Percentiles rank a stretch among this genome's conserved stretches.
Evolutionary conservation across 2,888 invertebrate genomes (phyloP).

Genomic region (Lasioglossum marginatum): DNA sequence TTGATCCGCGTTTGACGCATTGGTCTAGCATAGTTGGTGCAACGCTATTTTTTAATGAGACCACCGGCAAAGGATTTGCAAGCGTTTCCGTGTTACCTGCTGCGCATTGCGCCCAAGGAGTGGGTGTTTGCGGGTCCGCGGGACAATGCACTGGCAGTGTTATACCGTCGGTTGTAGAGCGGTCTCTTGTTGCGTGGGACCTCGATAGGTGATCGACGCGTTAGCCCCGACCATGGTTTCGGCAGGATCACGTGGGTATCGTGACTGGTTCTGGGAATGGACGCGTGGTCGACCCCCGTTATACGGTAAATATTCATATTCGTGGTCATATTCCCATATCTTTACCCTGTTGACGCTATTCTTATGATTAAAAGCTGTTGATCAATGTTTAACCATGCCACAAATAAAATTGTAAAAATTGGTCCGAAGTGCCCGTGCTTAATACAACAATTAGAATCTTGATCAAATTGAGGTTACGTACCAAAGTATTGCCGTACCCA

Average conservation of each 20-base stretch:
- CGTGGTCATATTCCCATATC: neutral
- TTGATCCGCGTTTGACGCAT: neutral
- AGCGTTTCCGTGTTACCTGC: neutral
- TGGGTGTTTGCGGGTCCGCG: neutral
- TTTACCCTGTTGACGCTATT: neutral
- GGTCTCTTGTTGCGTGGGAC: neutral
- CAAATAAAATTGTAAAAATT: neutral
- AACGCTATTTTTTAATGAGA: neutral
- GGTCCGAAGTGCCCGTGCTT: no score
- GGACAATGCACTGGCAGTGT: neutral
- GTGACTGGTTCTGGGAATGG: neutral
- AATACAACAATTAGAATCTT: no score
- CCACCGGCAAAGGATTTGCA: neutral
- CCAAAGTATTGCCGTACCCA: no score
- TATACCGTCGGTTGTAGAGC: neutral
- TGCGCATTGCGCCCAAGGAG: neutral
- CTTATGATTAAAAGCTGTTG: neutral
- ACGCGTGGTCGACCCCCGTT: neutral
- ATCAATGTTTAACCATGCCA: neutral
- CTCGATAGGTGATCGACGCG: neutral
- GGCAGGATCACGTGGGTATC: neutral
- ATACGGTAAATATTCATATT: neutral
- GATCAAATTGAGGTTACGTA: no score
- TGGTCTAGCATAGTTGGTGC: neutral
- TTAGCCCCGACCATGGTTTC: neutral